These are phyloP conservation scores for Cataglyphis albicans DNA, from an alignment of 2,888 invertebrate species.

Conservation along the genomic window DNA sequence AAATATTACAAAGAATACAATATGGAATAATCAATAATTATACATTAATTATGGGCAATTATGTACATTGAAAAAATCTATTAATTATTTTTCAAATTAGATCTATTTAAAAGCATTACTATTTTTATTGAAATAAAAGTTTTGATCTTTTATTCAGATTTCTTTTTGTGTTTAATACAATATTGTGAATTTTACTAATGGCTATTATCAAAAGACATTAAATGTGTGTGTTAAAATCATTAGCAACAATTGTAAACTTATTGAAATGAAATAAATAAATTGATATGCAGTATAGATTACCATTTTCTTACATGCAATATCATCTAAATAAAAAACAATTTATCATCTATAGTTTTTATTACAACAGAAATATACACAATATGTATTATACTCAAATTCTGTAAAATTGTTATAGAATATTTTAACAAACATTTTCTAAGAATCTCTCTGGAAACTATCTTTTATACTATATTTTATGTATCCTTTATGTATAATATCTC, in stretches of 20 bases:
- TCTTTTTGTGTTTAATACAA: slow-evolving; percentile 7
- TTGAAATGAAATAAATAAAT: slow-evolving; percentile 41
- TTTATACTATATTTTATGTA: not conserved
- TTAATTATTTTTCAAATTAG: not conserved
- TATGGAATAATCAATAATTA: slow-evolving; percentile 14
- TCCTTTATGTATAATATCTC: not conserved
- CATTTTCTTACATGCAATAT: slow-evolving; percentile 16
- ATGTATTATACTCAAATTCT: slow-evolving; percentile 5
- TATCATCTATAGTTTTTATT: slow-evolving; percentile 9
- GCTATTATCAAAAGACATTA: slow-evolving; percentile 28
- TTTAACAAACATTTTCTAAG: not conserved
- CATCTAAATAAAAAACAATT: not conserved
- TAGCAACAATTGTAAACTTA: slow-evolving; percentile 36
- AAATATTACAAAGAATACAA: not conserved
- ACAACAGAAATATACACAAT: not conserved
- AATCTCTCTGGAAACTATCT: not conserved
- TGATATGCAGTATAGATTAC: not conserved
- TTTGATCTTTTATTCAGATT: slow-evolving; percentile 17
- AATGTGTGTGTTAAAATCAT: slow-evolving; percentile 33
- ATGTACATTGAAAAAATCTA: not conserved
- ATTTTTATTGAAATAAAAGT: slow-evolving; percentile 1
- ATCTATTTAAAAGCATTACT: not conserved
- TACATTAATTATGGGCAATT: slow-evolving; percentile 1
- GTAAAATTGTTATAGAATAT: not conserved
- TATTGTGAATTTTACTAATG: slow-evolving; percentile 33